Percentiles rank a stretch among this genome's conserved stretches.
These are phyloP conservation scores for Poeciliopsis paucimaculata DNA, from an alignment of 2,797 vertebrate species.

Conservation along the genomic window DNA sequence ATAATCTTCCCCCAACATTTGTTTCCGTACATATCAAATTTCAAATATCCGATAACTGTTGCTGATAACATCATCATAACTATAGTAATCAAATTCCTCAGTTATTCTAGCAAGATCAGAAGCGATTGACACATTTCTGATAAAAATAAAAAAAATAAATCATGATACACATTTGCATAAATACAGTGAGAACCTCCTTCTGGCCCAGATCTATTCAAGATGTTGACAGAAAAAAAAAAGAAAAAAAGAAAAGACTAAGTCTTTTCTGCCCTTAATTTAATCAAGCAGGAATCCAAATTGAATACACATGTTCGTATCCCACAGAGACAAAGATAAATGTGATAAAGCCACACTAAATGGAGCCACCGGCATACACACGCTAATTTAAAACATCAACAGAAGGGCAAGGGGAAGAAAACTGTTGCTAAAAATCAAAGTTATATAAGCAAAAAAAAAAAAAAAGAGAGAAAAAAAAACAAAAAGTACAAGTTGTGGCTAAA, in stretches of 20 bases:
- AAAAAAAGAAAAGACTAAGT: conserved; percentile 1
- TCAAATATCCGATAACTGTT: not conserved
- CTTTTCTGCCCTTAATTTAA: conserved; percentile 2
- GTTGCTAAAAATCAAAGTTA: conserved; percentile 69
- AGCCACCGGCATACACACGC: conserved; percentile 19
- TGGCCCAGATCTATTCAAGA: conserved; percentile 9
- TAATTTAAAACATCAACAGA: conserved; percentile 55
- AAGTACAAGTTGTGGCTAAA: conserved; percentile 38
- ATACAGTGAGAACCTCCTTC: not conserved
- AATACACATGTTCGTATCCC: conserved; percentile 41
- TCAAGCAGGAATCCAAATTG: conserved; percentile 53
- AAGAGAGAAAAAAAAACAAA: conserved; percentile 27
- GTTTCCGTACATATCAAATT: not conserved
- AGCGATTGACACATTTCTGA: not conserved
- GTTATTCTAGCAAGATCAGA: not conserved
- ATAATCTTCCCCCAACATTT: not conserved
- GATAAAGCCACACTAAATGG: conserved; percentile 55
- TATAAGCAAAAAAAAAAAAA: conserved; percentile 54
- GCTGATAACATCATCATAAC: not conserved
- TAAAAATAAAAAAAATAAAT: not conserved
- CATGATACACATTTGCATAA: not conserved
- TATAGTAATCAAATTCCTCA: not conserved
- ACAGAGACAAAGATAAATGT: conserved; percentile 58
- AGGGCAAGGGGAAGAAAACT: conserved; percentile 54
- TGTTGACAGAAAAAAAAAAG: not conserved